Percentiles rank a stretch among this genome's conserved stretches.
Evolutionary conservation across 2,888 invertebrate species (phyloP).

Genomic region (Osmoderma eremita): DNA sequence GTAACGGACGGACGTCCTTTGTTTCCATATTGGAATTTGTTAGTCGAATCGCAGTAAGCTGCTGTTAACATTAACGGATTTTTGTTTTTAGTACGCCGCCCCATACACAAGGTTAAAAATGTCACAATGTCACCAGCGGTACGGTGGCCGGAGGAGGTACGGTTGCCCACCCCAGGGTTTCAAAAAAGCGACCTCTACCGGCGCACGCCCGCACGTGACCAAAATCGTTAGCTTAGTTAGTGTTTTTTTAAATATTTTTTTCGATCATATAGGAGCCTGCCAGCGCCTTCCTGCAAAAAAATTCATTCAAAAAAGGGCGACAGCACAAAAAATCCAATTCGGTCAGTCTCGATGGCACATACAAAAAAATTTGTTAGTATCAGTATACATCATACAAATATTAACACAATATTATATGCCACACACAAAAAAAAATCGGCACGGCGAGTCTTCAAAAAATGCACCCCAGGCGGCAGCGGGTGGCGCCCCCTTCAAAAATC

Average conservation of each 20-base stretch:
- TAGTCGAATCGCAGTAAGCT: too few species aligned
- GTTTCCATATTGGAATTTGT: conserved; percentile 51
- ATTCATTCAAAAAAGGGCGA: conserved; percentile 60
- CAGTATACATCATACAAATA: not conserved
- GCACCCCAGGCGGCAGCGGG: conserved; percentile 48
- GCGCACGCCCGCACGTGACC: conserved; percentile 58
- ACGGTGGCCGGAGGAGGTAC: conserved; percentile 58
- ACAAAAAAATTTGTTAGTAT: not conserved
- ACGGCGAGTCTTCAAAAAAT: conserved; percentile 46
- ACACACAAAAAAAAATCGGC: conserved; percentile 25
- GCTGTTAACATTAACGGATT: too few species aligned
- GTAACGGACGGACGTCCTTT: conserved; percentile 68
- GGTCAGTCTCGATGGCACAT: not conserved
- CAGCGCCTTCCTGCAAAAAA: conserved; percentile 60
- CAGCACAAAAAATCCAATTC: conserved; percentile 44
- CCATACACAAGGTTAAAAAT: conserved; percentile 88
- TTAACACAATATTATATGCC: conserved; percentile 26
- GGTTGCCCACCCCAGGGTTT: conserved; percentile 62
- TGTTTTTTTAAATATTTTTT: not conserved
- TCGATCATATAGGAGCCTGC: conserved; percentile 2
- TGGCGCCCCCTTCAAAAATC: conserved; percentile 52
- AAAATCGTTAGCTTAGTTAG: conserved; percentile 56
- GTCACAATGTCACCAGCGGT: conserved; percentile 74
- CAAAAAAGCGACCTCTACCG: conserved; percentile 63
- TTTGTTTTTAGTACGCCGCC: conserved; percentile 76